phyloP scores from a whole-genome alignment of 2,113 vertebrate species.

The Acanthochromis polyacanthus region DNA sequence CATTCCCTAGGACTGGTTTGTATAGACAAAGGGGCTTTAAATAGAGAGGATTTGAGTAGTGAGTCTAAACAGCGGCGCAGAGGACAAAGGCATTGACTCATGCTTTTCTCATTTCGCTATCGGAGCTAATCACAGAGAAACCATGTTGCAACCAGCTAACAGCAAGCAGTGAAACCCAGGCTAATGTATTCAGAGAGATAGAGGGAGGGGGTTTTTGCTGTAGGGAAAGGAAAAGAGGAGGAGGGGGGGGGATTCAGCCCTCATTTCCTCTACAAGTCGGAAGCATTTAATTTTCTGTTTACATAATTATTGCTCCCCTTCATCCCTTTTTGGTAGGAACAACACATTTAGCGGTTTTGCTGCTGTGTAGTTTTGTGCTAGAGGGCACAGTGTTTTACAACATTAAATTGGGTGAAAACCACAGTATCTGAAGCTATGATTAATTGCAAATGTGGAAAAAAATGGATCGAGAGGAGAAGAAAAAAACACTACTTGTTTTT shows the following conservation, averaged over 20 bases:
- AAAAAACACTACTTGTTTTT: constrained; percentile 55
- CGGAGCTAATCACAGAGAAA: constrained; percentile 59
- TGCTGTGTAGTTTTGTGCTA: constrained; percentile 49
- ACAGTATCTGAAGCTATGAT: constrained; percentile 63
- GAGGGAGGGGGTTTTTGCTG: constrained; percentile 18
- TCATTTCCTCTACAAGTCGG: constrained; percentile 59
- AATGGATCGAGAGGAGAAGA: constrained; percentile 5
- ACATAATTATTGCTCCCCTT: constrained; percentile 70
- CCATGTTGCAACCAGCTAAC: constrained; percentile 50
- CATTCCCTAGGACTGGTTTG: constrained; percentile 65
- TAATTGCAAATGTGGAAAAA: constrained; percentile 62
- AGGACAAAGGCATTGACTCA: constrained; percentile 66
- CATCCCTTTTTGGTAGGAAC: constrained; percentile 62
- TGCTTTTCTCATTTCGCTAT: constrained; percentile 56
- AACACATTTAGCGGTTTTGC: constrained; percentile 61
- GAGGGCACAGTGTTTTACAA: constrained; percentile 66
- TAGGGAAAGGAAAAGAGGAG: constrained; percentile 23
- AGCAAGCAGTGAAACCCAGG: constrained; percentile 15
- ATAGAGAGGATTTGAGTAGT: constrained; percentile 67
- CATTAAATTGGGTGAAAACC: constrained; percentile 72
- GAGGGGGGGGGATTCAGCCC: constrained; percentile 26
- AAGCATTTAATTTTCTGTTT: constrained; percentile 75
- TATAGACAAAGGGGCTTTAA: constrained; percentile 68
- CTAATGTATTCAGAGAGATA: constrained; percentile 52
- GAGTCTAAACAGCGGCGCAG: constrained; percentile 58